A percentile compares a stretch with the other conserved stretches of the same genome.
These are phyloP conservation scores for Nebria brevicollis DNA, from an alignment of 2,888 invertebrate species.

Conservation along the genomic window DNA sequence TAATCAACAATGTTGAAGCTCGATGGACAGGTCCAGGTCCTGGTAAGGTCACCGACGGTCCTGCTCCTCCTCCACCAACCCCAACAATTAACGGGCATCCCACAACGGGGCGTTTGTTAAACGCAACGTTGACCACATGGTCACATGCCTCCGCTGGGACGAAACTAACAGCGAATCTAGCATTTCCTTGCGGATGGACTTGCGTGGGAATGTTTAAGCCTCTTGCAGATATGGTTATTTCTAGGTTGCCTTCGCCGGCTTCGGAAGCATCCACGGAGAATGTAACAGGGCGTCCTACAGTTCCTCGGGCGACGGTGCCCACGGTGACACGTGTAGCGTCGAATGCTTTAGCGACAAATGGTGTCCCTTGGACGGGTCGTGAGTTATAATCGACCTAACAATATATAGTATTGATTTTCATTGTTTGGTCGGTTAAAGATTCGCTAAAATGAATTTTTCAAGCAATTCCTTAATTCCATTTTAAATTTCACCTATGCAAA, in stretches of 20 bases:
- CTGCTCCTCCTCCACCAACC: slow-evolving; percentile 72
- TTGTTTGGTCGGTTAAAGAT: neutral
- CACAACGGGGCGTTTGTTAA: slow-evolving; percentile 89
- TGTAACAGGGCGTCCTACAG: slow-evolving; percentile 91
- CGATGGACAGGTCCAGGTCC: slow-evolving; percentile 78
- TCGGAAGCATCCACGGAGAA: slow-evolving; percentile 95
- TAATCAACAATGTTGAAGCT: slow-evolving; percentile 76
- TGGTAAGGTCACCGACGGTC: slow-evolving; percentile 76
- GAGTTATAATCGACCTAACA: slow-evolving; percentile 88
- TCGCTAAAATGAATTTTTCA: neutral
- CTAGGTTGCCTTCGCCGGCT: slow-evolving; percentile 96
- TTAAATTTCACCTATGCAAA: too few species aligned
- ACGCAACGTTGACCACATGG: slow-evolving; percentile 96
- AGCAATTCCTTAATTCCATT: neutral
- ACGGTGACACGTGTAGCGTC: slow-evolving; percentile 88
- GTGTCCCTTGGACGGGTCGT: slow-evolving; percentile 87
- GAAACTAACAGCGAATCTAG: slow-evolving; percentile 94
- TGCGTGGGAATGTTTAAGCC: slow-evolving; percentile 95
- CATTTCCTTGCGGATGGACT: slow-evolving; percentile 91
- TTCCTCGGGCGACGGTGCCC: slow-evolving; percentile 80
- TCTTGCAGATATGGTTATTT: slow-evolving; percentile 94
- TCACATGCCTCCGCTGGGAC: slow-evolving; percentile 93
- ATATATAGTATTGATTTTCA: neutral
- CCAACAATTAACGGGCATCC: slow-evolving; percentile 93
- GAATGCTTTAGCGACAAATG: slow-evolving; percentile 91